Evolutionary conservation across 2,888 invertebrate genomes (phyloP).

Genomic region (Diarsia brunnea): DNA sequence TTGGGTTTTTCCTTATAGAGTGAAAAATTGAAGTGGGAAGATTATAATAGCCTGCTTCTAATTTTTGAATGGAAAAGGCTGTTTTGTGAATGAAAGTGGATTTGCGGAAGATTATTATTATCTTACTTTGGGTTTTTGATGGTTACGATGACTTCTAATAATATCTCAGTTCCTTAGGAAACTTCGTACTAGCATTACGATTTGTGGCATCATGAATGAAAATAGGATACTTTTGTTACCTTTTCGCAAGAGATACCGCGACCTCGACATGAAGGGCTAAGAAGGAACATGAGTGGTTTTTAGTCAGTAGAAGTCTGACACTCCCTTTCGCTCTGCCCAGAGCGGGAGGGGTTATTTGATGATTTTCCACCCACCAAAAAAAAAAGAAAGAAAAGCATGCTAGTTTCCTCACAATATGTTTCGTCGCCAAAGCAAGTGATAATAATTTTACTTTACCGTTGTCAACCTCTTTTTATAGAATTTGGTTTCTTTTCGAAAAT

Average conservation of each 20-base stretch:
- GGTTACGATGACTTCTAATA: not conserved
- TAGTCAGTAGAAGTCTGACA: too few relatives aligned
- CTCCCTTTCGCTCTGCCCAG: too few relatives aligned
- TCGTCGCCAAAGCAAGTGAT: too few relatives aligned
- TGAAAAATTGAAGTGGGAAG: constrained; percentile 12
- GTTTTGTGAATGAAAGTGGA: not conserved
- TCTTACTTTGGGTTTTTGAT: not conserved
- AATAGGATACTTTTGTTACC: not conserved
- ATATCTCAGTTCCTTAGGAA: not conserved
- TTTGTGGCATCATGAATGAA: not conserved
- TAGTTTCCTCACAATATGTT: too few relatives aligned
- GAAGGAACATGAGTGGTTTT: too few relatives aligned
- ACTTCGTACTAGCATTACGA: not conserved
- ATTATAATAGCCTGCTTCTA: not conserved
- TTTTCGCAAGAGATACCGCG: too few relatives aligned
- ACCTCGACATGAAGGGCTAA: too few relatives aligned
- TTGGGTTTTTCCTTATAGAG: constrained; percentile 1
- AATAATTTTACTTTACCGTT: not conserved
- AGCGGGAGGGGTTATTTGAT: too few relatives aligned
- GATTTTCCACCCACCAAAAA: too few relatives aligned
- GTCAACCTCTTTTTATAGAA: not conserved
- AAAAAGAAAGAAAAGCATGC: too few relatives aligned
- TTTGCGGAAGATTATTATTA: not conserved
- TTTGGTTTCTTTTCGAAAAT: not conserved
- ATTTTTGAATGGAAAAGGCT: not conserved